Evolutionary conservation across 2,113 vertebrate genomes (phyloP).

Genomic region (Daboia siamensis): DNA sequence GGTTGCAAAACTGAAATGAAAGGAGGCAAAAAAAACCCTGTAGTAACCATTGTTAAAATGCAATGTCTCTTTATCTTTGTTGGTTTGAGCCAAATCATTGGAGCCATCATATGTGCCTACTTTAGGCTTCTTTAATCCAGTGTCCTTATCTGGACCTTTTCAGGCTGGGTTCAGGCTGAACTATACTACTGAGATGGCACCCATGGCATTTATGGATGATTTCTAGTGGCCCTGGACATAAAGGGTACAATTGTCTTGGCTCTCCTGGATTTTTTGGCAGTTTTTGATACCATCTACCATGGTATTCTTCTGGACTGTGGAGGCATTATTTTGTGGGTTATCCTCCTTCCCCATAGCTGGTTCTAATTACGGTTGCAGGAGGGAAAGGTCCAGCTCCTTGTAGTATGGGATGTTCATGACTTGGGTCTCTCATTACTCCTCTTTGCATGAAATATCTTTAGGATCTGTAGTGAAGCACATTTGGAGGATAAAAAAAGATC

Average conservation of each 20-base stretch:
- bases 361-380: background rate
- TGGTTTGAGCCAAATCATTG: background rate
- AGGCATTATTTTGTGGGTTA: background rate
- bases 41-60: background rate
- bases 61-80: background rate
- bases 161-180: background rate
- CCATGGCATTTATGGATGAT: background rate
- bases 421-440: background rate
- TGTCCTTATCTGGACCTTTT: background rate
- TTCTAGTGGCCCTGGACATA: background rate
- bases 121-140: background rate
- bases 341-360: background rate
- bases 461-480: background rate
- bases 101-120: background rate
- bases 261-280: background rate
- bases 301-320: background rate
- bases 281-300: background rate
- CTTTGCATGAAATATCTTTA: background rate
- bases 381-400: background rate
- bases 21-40: background rate
- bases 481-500: background rate
- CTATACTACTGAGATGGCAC: background rate
- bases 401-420: background rate
- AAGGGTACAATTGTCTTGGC: background rate
- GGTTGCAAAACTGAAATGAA: background rate